A percentile compares a stretch with the other conserved stretches of the same genome.
Conservation (phyloP, 2,113 vertebrate genomes). For the Myotis yumanensis region DNA sequence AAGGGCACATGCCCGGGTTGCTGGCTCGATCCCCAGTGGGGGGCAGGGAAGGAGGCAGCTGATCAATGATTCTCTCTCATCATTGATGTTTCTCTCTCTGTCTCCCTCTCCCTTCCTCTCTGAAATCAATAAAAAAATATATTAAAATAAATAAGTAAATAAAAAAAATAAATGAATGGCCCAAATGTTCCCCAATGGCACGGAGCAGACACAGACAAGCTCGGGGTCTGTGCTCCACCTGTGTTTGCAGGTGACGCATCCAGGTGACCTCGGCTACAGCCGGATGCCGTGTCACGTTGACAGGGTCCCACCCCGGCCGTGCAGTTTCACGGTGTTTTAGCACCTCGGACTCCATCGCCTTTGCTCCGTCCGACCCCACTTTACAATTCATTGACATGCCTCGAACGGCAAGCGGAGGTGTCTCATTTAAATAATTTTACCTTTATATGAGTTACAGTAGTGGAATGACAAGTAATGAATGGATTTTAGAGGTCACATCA, state of each 20-base stretch:
- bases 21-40: too few species aligned
- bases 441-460: background rate
- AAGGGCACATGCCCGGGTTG: too few species aligned
- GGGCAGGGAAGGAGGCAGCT: too few species aligned
- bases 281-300: background rate
- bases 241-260: background rate
- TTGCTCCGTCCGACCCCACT: background rate
- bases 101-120: too few species aligned
- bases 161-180: too few species aligned
- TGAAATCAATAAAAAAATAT: too few species aligned
- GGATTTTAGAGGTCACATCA: background rate
- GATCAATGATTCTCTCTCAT: too few species aligned
- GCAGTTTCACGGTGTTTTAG: background rate
- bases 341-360: background rate
- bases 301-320: fast-evolving
- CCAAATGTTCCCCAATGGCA: background rate
- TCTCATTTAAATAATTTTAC: background rate
- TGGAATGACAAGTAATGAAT: background rate
- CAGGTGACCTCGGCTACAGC: background rate
- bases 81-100: too few species aligned
- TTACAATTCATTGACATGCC: background rate
- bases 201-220: background rate
- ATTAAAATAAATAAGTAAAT: too few species aligned
- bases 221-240: fast-evolving
- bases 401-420: background rate